These are phyloP conservation scores for Drosophila mettleri DNA, from an alignment of 2,888 invertebrate genomes.

Conservation along the genomic window DNA sequence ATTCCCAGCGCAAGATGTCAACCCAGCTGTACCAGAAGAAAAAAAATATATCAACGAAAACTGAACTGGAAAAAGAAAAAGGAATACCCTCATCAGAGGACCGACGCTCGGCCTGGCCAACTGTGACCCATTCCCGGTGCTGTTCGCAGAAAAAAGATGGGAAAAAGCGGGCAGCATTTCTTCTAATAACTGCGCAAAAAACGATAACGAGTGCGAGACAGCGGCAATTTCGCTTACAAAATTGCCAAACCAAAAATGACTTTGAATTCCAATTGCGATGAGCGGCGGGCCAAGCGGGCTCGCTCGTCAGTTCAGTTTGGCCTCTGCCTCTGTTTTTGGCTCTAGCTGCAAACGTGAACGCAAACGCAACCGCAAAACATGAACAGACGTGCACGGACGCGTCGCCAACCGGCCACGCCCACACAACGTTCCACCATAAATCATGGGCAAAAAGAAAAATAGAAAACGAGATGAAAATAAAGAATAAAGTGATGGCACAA, in stretches of 20 bases:
- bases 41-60: constrained; percentile 31
- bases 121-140: constrained; percentile 64
- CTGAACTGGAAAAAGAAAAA: constrained; percentile 21
- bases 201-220: constrained; percentile 71
- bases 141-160: constrained; percentile 4
- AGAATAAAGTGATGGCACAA: constrained; percentile 49
- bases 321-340: constrained; percentile 39
- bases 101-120: constrained; percentile 57
- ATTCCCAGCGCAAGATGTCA: constrained; percentile 77
- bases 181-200: constrained; percentile 78
- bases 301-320: constrained; percentile 12
- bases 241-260: constrained; percentile 80
- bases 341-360: constrained; percentile 57
- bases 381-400: constrained; percentile 69
- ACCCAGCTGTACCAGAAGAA: constrained; percentile 54
- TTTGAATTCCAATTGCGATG: constrained; percentile 78
- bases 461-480: constrained; percentile 32
- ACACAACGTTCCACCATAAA: constrained; percentile 73
- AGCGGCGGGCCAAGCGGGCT: constrained; percentile 27
- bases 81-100: constrained; percentile 67
- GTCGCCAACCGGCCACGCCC: constrained; percentile 63
- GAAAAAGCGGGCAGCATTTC: constrained; percentile 57
- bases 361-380: constrained; percentile 78
- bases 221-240: constrained; percentile 80
- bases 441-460: constrained; percentile 67